These are phyloP conservation scores for Phasianus colchicus DNA, from an alignment of 2,113 vertebrate genomes.

Conservation along the genomic window DNA sequence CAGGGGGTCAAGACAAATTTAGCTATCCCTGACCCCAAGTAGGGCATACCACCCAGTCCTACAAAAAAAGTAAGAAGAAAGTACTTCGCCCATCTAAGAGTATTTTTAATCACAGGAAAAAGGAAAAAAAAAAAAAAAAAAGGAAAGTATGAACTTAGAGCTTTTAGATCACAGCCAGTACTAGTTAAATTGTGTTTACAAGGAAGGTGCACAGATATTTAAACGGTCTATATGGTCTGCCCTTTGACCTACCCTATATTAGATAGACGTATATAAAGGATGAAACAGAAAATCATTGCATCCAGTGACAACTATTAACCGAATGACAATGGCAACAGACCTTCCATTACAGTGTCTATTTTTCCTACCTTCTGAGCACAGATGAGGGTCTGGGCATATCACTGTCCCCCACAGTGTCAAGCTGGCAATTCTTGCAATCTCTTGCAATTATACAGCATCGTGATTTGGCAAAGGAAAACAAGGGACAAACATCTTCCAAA, in stretches of 20 bases:
- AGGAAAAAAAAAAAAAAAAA: constrained; percentile 3
- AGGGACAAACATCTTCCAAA: neutral
- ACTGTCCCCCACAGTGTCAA: neutral
- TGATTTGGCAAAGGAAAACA: neutral
- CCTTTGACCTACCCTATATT: neutral
- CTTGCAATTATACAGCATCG: neutral
- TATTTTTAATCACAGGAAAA: neutral
- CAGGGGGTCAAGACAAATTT: constrained; percentile 59
- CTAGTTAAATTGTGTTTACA: neutral
- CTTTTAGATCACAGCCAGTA: neutral
- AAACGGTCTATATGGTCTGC: neutral
- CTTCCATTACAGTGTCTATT: neutral
- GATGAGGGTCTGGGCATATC: neutral
- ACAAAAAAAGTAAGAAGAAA: constrained; percentile 55
- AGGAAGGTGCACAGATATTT: neutral
- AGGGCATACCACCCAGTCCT: constrained; percentile 69
- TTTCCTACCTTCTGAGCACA: neutral
- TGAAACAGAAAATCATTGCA: neutral
- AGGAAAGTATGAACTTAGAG: constrained; percentile 4
- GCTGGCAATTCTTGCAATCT: neutral
- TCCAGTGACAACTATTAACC: neutral
- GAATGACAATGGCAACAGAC: neutral
- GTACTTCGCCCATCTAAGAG: constrained; percentile 57
- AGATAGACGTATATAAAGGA: neutral
- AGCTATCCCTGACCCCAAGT: constrained; percentile 58